Conservation (phyloP, 2,113 vertebrate species). For the Tympanuchus pallidicinctus region DNA sequence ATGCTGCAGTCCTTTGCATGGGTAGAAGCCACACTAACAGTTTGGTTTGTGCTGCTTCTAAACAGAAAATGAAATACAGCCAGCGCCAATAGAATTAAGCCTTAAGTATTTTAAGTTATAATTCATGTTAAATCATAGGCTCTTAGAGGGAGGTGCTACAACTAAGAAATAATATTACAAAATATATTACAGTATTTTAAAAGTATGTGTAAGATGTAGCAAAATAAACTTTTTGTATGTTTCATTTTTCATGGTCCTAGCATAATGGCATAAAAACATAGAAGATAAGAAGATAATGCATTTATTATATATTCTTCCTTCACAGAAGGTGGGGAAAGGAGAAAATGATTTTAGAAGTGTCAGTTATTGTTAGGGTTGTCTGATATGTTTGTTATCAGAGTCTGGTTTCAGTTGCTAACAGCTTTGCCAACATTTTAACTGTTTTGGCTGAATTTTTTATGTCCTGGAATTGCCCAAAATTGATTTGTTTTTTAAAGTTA, state of each 20-base stretch:
- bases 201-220: background rate
- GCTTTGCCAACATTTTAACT: background rate
- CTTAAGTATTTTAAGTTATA: background rate
- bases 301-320: background rate
- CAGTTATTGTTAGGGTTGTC: background rate
- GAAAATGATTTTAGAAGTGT: background rate
- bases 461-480: background rate
- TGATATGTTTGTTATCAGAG: background rate
- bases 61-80: background rate
- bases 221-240: background rate
- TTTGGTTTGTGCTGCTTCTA: background rate
- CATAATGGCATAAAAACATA: background rate
- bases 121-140: background rate
- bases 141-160: background rate
- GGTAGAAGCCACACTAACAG: background rate
- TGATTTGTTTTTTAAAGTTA: conserved; percentile 37
- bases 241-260: background rate
- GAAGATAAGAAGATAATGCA: background rate
- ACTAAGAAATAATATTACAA: background rate
- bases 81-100: background rate
- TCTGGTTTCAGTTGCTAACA: conserved; percentile 3
- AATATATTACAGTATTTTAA: background rate
- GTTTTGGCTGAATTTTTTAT: conserved; percentile 28
- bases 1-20: background rate
- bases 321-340: background rate